A percentile compares a stretch with the other conserved stretches of the same genome.
Conservation (phyloP, 2,797 vertebrate species). For the Leontopithecus rosalia region DNA sequence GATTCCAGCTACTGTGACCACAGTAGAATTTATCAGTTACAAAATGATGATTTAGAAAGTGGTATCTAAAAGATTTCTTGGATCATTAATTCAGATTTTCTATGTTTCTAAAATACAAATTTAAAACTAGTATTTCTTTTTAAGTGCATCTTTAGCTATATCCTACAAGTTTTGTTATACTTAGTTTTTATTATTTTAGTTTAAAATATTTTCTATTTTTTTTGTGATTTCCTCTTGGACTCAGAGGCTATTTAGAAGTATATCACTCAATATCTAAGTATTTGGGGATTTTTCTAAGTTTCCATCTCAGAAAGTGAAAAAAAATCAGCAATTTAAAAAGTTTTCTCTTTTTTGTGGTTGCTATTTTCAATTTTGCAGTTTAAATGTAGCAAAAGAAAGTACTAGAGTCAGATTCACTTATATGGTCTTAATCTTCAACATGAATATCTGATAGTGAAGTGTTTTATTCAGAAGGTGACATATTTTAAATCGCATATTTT, state of each 20-base stretch:
- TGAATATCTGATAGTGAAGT: neutral
- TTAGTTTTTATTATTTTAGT: neutral
- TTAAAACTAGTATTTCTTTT: neutral
- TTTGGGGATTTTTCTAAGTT: neutral
- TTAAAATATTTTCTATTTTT: neutral
- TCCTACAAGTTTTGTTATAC: neutral
- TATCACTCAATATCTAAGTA: neutral
- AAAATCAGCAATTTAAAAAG: neutral
- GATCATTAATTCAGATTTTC: neutral
- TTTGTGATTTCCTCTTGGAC: neutral
- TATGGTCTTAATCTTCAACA: neutral
- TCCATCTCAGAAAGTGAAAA: neutral
- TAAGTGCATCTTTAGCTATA: neutral
- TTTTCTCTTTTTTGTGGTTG: neutral
- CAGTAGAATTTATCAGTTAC: constrained; percentile 15
- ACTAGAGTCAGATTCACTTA: neutral
- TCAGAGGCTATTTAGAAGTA: neutral
- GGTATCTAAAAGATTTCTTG: neutral
- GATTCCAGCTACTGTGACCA: neutral
- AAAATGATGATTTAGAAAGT: constrained; percentile 16
- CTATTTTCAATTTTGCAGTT: neutral
- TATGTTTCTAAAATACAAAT: neutral
- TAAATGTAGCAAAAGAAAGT: constrained; percentile 5
- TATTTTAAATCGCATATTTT: neutral
- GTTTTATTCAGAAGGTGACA: constrained; percentile 4